These are phyloP conservation scores for Cerastis leucographa DNA, from an alignment of 2,888 invertebrate genomes.

Conservation along the genomic window DNA sequence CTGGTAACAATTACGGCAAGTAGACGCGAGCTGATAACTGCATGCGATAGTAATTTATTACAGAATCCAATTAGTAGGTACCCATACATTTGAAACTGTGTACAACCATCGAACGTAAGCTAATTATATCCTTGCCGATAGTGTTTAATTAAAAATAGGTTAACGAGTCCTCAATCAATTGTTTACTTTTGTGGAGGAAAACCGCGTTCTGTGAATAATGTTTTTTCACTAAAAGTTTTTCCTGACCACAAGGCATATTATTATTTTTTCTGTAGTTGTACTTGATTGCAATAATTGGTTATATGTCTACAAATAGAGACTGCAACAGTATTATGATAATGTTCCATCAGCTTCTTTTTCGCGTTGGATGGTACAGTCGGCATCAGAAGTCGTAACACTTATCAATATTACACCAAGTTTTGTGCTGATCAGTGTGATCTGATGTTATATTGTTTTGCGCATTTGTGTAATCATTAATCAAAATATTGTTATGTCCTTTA, in stretches of 20 bases:
- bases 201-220: constrained; percentile 63
- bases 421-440: no score
- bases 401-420: no score
- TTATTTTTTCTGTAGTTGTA: constrained; percentile 28
- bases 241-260: constrained; percentile 31
- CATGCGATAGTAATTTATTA: constrained; percentile 51
- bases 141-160: constrained; percentile 64
- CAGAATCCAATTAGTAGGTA: constrained; percentile 60
- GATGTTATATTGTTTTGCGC: no score
- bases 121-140: constrained; percentile 65
- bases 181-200: constrained; percentile 78
- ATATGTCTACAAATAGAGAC: neutral
- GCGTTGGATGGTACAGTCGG: neutral
- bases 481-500: no score
- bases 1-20: constrained; percentile 35
- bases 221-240: constrained; percentile 40
- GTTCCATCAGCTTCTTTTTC: neutral
- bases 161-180: constrained; percentile 77
- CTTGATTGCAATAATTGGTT: constrained; percentile 8
- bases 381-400: no score
- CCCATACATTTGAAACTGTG: constrained; percentile 43
- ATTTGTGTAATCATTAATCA: no score
- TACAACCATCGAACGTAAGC: constrained; percentile 42
- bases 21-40: constrained; percentile 46
- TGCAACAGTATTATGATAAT: neutral